Evolutionary conservation across 2,797 vertebrate species (phyloP), one percentile per base, ranked within the genome.

Genomic region (Ispidina lecontei): DNA sequence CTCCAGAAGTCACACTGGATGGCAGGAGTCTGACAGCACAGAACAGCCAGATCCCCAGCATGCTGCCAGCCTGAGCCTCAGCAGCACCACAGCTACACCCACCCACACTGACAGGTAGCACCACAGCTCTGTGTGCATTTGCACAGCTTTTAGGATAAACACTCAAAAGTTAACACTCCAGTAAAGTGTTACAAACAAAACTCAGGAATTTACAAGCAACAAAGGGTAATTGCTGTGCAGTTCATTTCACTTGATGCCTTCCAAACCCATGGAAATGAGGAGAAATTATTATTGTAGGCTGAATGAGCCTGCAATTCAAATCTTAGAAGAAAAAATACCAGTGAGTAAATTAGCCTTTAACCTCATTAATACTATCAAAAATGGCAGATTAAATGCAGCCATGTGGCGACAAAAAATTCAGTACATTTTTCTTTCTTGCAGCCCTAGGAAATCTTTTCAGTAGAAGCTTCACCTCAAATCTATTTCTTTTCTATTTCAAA

Each of bases 381-480:
- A 88, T 43, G 14, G 5, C 25, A 52, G 31, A 69, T 52, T 44
- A 63, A 47, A 87, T 77, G 37, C 75, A 81, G 75, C 55, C 58
- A 64, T 3, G 7, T 4, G 22, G 31, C 29, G 13, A 35, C 73
- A 78, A 85, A 39, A 43, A 46, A 71, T 35, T 81, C 58, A 16
- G 4, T 51, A 49, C 10, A 7, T 56, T 59, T 63, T 28, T 12
- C 20, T 29, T 22, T 62, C 64, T 28, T 60, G 44, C n/a, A 84
- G 41, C 26, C 67, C 59, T 35, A 92, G 41, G 59, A 91, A 90
- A 72, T 41, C 43, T 37, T 55, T 33, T 54, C 35, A 51, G 46
- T 20, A 83, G 28, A 62, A 95, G 60, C 16, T 84, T 72, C 71
- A 88, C 82, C 75, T 86, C 56, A 64, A 65, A 79, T 69, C 82